Evolutionary conservation across 2,797 vertebrate genomes (phyloP).

Genomic region (Thripadectes ignobilis): DNA sequence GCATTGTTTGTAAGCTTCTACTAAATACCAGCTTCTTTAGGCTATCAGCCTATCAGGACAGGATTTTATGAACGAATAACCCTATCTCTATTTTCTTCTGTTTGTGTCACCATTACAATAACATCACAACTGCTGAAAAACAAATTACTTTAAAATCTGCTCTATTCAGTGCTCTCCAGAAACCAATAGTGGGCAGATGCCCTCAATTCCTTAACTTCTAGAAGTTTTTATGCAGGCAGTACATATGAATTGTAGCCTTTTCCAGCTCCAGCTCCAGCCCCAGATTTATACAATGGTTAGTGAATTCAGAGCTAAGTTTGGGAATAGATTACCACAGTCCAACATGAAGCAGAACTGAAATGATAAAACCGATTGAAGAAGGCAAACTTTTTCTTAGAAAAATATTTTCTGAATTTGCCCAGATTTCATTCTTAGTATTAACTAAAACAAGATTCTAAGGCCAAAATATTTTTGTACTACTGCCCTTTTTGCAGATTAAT

Average conservation of each 20-base stretch:
- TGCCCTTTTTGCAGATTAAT: neutral
- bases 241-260: neutral
- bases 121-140: neutral
- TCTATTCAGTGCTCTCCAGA: neutral
- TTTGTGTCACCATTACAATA: neutral
- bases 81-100: neutral
- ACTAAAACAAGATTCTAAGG: neutral
- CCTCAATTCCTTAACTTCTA: neutral
- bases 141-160: neutral
- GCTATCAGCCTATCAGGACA: neutral
- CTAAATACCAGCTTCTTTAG: neutral
- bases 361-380: neutral
- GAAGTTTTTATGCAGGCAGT: neutral
- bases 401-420: neutral
- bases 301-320: neutral
- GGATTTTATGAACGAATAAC: neutral
- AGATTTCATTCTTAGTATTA: neutral
- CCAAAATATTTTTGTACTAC: neutral
- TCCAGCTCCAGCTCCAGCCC: neutral
- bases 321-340: neutral
- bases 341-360: constrained; percentile 6
- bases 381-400: neutral
- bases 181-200: neutral
- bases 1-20: neutral
- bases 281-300: neutral